Percentiles rank a stretch among this genome's conserved stretches.
Evolutionary conservation across 2,888 invertebrate species (phyloP).

Genomic region (Sinotaia quadrata): DNA sequence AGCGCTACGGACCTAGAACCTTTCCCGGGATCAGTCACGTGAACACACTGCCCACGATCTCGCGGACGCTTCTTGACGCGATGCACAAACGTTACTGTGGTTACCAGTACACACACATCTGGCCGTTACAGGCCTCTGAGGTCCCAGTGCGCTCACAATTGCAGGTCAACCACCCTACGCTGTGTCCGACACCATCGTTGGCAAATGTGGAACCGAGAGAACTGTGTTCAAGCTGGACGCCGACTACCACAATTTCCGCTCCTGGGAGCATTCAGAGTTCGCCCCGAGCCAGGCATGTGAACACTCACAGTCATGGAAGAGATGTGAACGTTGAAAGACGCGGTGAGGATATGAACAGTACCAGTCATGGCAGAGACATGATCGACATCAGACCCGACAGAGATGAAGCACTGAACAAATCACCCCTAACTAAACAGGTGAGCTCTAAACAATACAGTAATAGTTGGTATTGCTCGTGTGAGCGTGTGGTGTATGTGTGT

Average conservation of each 20-base stretch:
- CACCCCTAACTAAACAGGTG: no score
- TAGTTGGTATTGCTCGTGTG: constrained; percentile 1
- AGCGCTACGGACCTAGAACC: constrained; percentile 1
- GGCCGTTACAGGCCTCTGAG: neutral
- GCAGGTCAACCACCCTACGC: neutral
- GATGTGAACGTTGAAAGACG: neutral
- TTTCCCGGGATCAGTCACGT: neutral
- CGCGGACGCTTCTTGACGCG: constrained; percentile 57
- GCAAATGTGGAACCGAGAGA: constrained; percentile 8
- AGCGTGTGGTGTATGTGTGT: no score
- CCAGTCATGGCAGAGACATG: neutral
- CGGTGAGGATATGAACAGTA: neutral
- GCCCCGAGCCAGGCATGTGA: neutral
- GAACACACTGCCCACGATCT: constrained; percentile 40
- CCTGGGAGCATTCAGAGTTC: constrained; percentile 23
- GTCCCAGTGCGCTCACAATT: neutral
- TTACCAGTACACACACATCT: constrained; percentile 49
- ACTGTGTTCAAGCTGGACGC: constrained; percentile 18
- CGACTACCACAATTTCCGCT: constrained; percentile 16
- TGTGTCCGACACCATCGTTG: constrained; percentile 6
- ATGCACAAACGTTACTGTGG: constrained; percentile 65
- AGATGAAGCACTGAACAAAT: no score
- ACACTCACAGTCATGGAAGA: neutral
- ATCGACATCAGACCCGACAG: no score
- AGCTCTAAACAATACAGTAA: no score